Conservation (phyloP, 2,888 invertebrate species). For the Polydrusus tereticollis region DNA sequence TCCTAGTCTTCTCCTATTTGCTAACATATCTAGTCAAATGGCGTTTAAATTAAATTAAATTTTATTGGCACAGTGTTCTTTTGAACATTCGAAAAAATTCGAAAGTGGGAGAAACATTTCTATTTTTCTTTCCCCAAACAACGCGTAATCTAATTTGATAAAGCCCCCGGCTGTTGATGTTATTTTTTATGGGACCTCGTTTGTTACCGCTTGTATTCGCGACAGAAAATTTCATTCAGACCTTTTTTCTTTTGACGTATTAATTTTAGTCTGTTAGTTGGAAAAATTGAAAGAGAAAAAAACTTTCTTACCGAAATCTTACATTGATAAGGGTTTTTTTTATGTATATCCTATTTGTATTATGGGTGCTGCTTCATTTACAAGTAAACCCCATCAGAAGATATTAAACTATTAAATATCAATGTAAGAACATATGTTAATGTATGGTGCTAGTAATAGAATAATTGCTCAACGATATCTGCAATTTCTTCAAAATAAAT, state of each 20-base stretch:
- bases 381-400: no score
- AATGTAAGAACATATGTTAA: no score
- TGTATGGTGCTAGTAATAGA: no score
- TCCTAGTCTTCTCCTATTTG: no score
- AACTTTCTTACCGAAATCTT: no score
- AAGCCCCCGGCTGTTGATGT: conserved; percentile 59
- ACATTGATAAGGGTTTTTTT: no score
- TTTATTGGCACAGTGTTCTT: background rate
- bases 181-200: conserved; percentile 54
- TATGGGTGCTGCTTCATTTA: conserved; percentile 10
- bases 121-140: conserved; percentile 43
- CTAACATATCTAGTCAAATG: no score
- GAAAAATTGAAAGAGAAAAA: background rate
- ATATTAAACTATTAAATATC: no score
- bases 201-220: conserved; percentile 26
- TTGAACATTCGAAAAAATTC: background rate
- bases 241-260: conserved; percentile 22
- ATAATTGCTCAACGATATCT: no score
- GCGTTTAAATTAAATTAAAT: no score
- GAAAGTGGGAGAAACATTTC: conserved; percentile 10
- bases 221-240: conserved; percentile 21
- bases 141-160: conserved; percentile 61
- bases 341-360: conserved; percentile 17
- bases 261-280: conserved; percentile 1
- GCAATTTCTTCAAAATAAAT: no score